These are phyloP conservation scores for Catamblyrhynchus diadema DNA, from an alignment of 2,797 vertebrate genomes.

Conservation along the genomic window DNA sequence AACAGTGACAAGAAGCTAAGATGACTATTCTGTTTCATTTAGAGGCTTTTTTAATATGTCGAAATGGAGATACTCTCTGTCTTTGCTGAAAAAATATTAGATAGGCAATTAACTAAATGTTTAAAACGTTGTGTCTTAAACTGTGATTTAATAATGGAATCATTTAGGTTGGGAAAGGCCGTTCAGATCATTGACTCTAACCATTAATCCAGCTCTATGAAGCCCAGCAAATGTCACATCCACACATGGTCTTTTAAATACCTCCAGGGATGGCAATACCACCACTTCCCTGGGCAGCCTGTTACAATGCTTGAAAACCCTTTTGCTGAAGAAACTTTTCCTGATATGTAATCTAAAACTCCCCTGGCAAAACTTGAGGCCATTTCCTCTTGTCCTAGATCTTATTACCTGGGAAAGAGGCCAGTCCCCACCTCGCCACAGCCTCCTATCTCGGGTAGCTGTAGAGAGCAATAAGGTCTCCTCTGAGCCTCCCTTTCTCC, in stretches of 20 bases:
- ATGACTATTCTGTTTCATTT: not conserved
- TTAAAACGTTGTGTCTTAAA: not conserved
- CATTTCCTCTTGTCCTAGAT: not conserved
- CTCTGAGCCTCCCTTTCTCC: not conserved
- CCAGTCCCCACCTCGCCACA: accelerated
- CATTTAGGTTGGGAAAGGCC: not conserved
- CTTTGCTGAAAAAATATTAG: not conserved
- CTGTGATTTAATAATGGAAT: not conserved
- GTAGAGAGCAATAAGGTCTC: not conserved
- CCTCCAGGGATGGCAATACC: not conserved
- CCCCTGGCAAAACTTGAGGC: not conserved
- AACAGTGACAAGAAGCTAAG: not conserved
- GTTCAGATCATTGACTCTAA: not conserved
- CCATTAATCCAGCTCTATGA: not conserved
- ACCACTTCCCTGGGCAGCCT: not conserved
- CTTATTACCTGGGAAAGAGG: not conserved
- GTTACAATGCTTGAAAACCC: not conserved
- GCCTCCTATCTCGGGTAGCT: not conserved
- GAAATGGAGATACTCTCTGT: not conserved
- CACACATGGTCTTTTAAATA: not conserved
- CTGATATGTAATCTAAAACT: not conserved
- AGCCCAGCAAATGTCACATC: not conserved
- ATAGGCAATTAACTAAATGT: not conserved
- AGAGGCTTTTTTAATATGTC: not conserved
- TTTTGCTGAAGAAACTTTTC: not conserved